Evolutionary conservation across 2,113 vertebrate genomes (phyloP).

Genomic region (Hepsetus odoe): DNA sequence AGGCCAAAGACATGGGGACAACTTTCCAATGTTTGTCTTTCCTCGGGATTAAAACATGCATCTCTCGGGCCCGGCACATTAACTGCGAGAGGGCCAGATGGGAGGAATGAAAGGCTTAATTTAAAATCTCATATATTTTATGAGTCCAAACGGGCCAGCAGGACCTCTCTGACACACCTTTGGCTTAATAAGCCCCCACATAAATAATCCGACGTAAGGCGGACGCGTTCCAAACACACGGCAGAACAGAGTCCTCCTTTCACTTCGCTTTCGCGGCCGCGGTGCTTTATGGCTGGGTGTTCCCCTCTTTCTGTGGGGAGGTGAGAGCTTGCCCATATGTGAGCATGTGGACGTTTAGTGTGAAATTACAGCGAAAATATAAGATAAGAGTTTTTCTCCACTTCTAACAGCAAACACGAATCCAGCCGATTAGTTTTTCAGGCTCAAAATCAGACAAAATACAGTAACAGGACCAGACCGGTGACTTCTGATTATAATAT

Average conservation of each 20-base stretch:
- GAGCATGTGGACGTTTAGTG: slow-evolving; percentile 63
- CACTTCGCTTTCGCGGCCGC: slow-evolving; percentile 67
- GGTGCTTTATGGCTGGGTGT: slow-evolving; percentile 75
- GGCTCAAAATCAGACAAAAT: neutral
- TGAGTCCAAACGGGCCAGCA: slow-evolving; percentile 69
- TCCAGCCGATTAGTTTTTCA: neutral
- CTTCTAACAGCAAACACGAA: neutral
- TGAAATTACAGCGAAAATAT: neutral
- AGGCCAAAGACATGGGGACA: slow-evolving; percentile 68
- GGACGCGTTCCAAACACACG: slow-evolving; percentile 70
- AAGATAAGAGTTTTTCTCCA: neutral
- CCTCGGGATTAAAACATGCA: slow-evolving; percentile 61
- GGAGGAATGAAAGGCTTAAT: slow-evolving; percentile 70
- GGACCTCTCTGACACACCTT: slow-evolving; percentile 74
- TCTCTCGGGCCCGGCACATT: slow-evolving; percentile 63
- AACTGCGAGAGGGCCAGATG: slow-evolving; percentile 53
- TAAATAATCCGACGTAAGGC: slow-evolving; percentile 75
- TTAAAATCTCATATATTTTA: slow-evolving; percentile 71
- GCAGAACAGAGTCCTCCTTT: slow-evolving; percentile 67
- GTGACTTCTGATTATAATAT: too few species aligned
- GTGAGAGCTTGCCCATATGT: slow-evolving; percentile 71
- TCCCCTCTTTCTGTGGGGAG: slow-evolving; percentile 68
- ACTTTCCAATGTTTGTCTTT: slow-evolving; percentile 74
- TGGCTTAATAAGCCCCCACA: slow-evolving; percentile 65
- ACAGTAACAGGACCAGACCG: neutral